Evolutionary conservation across 2,797 vertebrate genomes (phyloP).

Genomic region (Dermochelys coriacea): DNA sequence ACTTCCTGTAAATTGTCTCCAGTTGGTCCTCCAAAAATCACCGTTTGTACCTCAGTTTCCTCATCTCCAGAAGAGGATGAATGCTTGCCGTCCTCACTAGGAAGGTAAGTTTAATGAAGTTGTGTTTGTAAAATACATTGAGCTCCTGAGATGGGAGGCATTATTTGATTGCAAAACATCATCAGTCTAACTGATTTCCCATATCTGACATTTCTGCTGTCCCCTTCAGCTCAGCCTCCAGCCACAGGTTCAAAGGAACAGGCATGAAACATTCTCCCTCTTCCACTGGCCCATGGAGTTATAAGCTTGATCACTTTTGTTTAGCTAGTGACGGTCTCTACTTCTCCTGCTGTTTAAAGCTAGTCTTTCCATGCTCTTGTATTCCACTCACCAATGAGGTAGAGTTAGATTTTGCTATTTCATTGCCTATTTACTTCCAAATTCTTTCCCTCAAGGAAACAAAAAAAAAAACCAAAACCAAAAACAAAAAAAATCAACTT

Average conservation of each 20-base stretch:
- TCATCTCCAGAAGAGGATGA: background rate
- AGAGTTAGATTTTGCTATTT: background rate
- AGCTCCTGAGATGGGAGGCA: background rate
- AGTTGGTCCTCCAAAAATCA: background rate
- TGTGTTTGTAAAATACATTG: background rate
- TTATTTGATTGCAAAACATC: background rate
- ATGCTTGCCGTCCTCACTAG: background rate
- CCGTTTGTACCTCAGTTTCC: background rate
- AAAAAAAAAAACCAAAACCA: background rate
- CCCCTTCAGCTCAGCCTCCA: slow-evolving; percentile 27
- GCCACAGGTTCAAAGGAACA: slow-evolving; percentile 23
- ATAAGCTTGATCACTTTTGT: slow-evolving; percentile 9
- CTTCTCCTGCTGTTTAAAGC: slow-evolving; percentile 17
- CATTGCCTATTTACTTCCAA: slow-evolving; percentile 10
- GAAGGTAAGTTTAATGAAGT: background rate
- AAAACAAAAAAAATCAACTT: background rate
- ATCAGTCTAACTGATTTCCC: background rate
- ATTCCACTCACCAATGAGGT: slow-evolving; percentile 6
- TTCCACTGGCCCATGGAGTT: background rate
- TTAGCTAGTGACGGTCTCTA: slow-evolving; percentile 25
- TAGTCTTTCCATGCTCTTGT: background rate
- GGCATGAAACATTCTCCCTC: background rate
- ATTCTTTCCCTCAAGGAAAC: slow-evolving; percentile 3
- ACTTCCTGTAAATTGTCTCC: background rate
- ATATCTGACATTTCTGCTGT: slow-evolving; percentile 30